Evolutionary conservation across 2,797 vertebrate genomes (phyloP).

Genomic region (Esox masquinongy): DNA sequence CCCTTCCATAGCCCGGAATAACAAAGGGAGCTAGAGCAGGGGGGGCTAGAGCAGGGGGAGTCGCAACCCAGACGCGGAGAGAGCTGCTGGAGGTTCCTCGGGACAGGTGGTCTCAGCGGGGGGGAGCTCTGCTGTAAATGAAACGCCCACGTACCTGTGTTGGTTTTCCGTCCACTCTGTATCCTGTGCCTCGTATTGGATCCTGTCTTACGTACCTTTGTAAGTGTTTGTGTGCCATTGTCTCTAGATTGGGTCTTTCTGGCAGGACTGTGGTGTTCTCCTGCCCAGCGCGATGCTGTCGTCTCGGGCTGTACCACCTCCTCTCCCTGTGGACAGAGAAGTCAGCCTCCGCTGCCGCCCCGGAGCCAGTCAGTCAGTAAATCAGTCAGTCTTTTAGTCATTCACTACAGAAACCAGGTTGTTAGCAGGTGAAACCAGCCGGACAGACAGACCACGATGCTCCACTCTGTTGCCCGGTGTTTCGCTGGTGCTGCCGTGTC

Average conservation of each 20-base stretch:
- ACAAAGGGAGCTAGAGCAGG: conserved; percentile 45
- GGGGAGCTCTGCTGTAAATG: conserved; percentile 37
- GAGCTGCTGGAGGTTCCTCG: conserved; percentile 23
- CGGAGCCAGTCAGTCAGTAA: conserved; percentile 34
- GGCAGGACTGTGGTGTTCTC: neutral
- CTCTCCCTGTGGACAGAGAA: conserved; percentile 10
- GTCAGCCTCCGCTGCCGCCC: conserved; percentile 10
- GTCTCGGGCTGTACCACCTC: conserved; percentile 1
- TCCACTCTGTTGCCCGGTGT: conserved; percentile 37
- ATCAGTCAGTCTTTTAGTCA: conserved; percentile 27
- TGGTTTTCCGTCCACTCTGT: conserved; percentile 12
- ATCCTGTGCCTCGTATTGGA: neutral
- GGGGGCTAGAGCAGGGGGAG: conserved; percentile 51
- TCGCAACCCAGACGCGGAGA: conserved; percentile 45
- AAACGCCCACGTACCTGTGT: conserved; percentile 34
- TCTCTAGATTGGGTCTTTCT: neutral
- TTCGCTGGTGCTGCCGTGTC: conserved; percentile 17
- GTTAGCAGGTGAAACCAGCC: conserved; percentile 44
- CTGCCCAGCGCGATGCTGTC: neutral
- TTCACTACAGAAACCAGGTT: conserved; percentile 15
- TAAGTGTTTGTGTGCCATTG: conserved; percentile 1
- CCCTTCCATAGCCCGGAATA: conserved; percentile 41
- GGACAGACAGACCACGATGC: conserved; percentile 21
- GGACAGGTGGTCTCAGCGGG: conserved; percentile 35
- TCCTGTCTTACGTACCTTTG: conserved; percentile 25